Conservation (phyloP, 2,797 vertebrate species). For the Squalus acanthias region DNA sequence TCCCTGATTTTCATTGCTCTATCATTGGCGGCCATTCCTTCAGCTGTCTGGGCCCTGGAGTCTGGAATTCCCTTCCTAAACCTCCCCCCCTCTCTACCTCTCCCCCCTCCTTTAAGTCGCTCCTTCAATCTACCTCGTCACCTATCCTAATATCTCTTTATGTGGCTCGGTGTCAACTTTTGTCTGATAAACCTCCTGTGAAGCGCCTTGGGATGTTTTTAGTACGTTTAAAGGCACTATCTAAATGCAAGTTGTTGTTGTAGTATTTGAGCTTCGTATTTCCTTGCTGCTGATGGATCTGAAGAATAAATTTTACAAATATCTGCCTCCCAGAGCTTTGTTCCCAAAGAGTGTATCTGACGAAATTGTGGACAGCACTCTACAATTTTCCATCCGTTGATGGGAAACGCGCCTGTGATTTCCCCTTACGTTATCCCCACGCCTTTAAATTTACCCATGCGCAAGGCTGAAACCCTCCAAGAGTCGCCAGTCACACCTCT, state of each 20-base stretch:
- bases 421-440: background rate
- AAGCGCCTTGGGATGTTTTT: background rate
- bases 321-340: background rate
- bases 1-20: background rate
- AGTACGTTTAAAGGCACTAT: background rate
- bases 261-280: background rate
- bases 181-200: background rate
- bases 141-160: background rate
- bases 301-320: background rate
- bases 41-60: background rate
- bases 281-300: background rate
- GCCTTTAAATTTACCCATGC: background rate
- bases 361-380: background rate
- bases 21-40: background rate
- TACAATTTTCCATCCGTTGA: background rate
- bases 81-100: background rate
- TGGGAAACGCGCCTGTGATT: background rate
- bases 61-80: background rate
- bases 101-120: background rate
- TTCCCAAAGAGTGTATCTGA: background rate
- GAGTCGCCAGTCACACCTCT: background rate
- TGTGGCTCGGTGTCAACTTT: background rate
- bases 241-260: background rate
- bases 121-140: background rate
- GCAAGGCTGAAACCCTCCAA: background rate